phyloP scores from a whole-genome alignment of 2,113 vertebrate genomes.

The Nestor notabilis region DNA sequence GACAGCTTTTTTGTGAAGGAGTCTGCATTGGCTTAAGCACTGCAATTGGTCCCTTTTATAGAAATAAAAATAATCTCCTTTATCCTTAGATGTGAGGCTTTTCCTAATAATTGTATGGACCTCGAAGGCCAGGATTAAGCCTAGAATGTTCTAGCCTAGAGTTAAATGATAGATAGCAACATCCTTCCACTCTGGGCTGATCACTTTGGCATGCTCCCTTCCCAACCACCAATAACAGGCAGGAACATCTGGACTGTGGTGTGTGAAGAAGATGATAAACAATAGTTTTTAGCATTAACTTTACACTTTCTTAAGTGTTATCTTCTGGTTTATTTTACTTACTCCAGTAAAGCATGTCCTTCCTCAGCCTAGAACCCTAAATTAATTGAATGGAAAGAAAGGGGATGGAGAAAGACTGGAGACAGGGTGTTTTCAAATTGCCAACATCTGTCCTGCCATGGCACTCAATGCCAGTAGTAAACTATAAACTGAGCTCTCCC shows the following conservation, averaged over 20 bases:
- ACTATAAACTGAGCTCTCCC: neutral
- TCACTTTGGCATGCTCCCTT: neutral
- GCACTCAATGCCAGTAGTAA: neutral
- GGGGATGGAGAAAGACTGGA: too few relatives aligned
- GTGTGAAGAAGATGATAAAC: neutral
- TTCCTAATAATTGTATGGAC: neutral
- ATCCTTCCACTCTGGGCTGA: neutral
- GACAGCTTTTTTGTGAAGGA: neutral
- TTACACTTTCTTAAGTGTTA: neutral
- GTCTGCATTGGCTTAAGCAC: neutral
- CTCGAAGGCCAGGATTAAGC: neutral
- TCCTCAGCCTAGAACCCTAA: neutral
- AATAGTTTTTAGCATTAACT: neutral
- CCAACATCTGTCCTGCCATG: neutral
- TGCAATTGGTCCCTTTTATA: fast-evolving
- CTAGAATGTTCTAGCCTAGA: neutral
- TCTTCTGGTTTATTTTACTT: neutral
- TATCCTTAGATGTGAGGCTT: neutral
- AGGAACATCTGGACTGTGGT: neutral
- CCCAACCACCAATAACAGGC: neutral
- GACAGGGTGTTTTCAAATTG: neutral
- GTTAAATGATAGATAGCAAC: neutral
- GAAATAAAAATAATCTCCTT: neutral
- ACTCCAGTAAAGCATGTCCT: neutral
- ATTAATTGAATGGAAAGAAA: neutral